A percentile compares a stretch with the other conserved stretches of the same genome.
Conservation (phyloP, 2,888 invertebrate species). For the Bombylius discolor region DNA sequence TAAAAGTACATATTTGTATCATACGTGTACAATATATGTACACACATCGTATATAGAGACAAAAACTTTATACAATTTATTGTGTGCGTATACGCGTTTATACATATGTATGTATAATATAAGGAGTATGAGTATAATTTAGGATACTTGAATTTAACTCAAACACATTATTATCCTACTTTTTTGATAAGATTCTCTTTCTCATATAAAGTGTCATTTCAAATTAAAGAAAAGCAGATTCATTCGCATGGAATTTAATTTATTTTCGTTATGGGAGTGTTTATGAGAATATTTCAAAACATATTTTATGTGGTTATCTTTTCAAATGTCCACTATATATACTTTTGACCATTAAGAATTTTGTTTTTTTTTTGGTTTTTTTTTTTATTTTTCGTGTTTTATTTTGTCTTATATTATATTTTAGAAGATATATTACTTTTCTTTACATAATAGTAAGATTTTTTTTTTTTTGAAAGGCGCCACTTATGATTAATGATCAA, state of each 20-base stretch:
- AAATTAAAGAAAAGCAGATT: constrained; percentile 6
- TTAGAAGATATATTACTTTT: too few species aligned
- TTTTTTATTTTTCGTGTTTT: too few species aligned
- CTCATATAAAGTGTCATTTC: neutral
- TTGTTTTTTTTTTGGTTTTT: neutral
- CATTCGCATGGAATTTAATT: constrained; percentile 2
- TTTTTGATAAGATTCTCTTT: constrained; percentile 4
- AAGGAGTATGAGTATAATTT: constrained; percentile 6
- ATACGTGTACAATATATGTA: neutral
- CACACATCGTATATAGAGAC: neutral
- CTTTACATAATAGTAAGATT: too few species aligned
- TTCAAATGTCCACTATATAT: constrained; percentile 3
- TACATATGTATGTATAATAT: neutral
- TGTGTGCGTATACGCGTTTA: too few species aligned
- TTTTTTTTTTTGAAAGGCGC: neutral
- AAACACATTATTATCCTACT: constrained; percentile 5
- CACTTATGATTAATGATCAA: neutral
- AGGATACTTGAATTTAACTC: constrained; percentile 7
- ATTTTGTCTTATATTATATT: too few species aligned
- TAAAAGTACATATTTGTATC: too few species aligned
- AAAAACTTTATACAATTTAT: too few species aligned
- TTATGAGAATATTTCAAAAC: constrained; percentile 6
- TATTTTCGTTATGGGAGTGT: neutral
- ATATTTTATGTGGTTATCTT: neutral
- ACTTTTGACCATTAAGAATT: constrained; percentile 4